Evolutionary conservation across 2,888 invertebrate species (phyloP).

Genomic region (Apotomis capreana): DNA sequence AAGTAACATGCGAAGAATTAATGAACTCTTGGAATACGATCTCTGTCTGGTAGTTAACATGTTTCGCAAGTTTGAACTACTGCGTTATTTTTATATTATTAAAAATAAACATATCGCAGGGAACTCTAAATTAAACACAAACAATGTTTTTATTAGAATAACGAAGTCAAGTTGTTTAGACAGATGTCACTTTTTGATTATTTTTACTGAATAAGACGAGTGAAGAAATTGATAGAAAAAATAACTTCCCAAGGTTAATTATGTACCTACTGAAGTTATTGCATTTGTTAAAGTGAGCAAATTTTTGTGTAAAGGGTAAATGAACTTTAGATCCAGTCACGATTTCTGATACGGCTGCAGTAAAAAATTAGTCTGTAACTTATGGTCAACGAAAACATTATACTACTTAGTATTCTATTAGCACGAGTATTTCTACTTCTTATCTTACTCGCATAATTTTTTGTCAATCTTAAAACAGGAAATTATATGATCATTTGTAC

Average conservation of each 20-base stretch:
- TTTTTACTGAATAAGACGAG: too few relatives aligned
- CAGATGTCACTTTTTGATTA: too few relatives aligned
- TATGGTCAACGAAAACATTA: neutral
- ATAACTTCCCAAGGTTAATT: neutral
- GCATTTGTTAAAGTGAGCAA: neutral
- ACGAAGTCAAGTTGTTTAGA: too few relatives aligned
- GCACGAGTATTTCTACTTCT: neutral
- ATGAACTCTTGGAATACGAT: constrained; percentile 8
- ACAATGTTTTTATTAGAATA: too few relatives aligned
- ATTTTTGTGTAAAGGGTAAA: neutral
- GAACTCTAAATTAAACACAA: too few relatives aligned
- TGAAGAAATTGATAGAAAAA: too few relatives aligned
- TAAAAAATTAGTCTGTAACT: neutral
- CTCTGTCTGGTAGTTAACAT: neutral
- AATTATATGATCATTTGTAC: constrained; percentile 32
- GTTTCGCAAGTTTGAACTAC: neutral
- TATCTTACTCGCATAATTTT: constrained; percentile 14
- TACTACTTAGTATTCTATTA: neutral
- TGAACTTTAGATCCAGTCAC: neutral
- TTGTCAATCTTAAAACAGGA: constrained; percentile 26
- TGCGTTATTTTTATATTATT: neutral
- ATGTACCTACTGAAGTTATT: neutral
- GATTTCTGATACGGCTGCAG: neutral
- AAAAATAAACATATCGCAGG: too few relatives aligned
- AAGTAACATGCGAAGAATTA: constrained; percentile 30